These are phyloP conservation scores for Hetaerina titia DNA, from an alignment of 2,888 invertebrate species.

Conservation along the genomic window DNA sequence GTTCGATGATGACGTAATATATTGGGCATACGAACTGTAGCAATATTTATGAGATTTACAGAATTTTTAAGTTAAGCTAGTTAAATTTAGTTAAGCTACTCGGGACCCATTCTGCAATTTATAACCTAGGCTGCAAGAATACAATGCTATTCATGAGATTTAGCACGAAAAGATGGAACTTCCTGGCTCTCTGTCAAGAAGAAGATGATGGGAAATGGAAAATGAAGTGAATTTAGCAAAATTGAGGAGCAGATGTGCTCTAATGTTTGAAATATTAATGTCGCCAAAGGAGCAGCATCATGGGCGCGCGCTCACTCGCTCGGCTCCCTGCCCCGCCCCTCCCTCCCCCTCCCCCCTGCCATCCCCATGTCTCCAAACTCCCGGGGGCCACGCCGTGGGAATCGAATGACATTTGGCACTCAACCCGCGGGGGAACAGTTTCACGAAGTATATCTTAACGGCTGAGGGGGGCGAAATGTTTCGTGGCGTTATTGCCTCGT, in stretches of 20 bases:
- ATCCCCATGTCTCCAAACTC: neutral
- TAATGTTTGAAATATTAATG: neutral
- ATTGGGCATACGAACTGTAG: no score
- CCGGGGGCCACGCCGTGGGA: conserved; percentile 53
- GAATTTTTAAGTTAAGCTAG: no score
- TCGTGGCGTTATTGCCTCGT: conserved; percentile 23
- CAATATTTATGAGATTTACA: no score
- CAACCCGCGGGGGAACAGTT: conserved; percentile 45
- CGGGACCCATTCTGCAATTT: no score
- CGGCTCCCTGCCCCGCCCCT: neutral
- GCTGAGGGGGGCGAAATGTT: neutral
- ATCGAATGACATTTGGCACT: conserved; percentile 63
- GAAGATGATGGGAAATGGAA: neutral
- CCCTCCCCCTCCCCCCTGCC: neutral
- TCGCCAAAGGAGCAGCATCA: neutral
- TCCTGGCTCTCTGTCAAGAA: no score
- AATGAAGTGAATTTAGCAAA: neutral
- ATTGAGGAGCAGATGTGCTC: neutral
- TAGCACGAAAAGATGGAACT: no score
- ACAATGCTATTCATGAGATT: no score
- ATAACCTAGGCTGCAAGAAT: no score
- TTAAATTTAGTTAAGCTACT: no score
- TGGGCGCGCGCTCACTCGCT: neutral
- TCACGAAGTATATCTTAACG: neutral
- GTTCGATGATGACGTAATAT: no score